A percentile compares a stretch with the other conserved stretches of the same genome.
phyloP scores from a whole-genome alignment of 37 sponge, comb jelly and placozoan genomes.

The Tethya wilhelma region DNA sequence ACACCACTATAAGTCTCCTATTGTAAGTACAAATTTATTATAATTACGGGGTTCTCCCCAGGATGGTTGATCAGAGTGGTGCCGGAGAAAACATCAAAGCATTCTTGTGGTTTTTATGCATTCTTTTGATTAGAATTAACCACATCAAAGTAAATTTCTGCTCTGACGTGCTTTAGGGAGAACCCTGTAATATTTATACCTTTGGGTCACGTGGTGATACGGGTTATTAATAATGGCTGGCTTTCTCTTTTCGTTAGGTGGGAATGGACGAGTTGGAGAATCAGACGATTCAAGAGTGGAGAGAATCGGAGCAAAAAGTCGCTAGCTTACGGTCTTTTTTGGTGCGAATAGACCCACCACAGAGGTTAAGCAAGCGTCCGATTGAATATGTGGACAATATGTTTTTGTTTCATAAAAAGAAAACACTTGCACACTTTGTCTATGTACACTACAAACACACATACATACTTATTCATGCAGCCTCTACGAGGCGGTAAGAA shows the following conservation, averaged over 20 bases:
- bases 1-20: conserved; percentile 88
- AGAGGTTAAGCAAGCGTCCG: conserved; percentile 48
- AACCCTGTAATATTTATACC: too few species aligned
- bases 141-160: too few species aligned
- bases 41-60: too few species aligned
- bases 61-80: too few species aligned
- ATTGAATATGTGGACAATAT: not conserved
- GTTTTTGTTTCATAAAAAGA: not conserved
- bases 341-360: conserved; percentile 70
- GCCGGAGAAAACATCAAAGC: too few species aligned
- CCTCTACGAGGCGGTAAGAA: conserved; percentile 79
- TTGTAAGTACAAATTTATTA: conserved; percentile 74
- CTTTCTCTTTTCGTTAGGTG: conserved; percentile 42
- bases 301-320: conserved; percentile 62
- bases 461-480: conserved; percentile 15
- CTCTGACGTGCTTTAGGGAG: too few species aligned
- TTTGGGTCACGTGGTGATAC: not conserved
- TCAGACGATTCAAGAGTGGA: conserved; percentile 87
- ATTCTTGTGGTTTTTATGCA: too few species aligned
- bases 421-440: not conserved
- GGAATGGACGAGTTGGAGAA: conserved; percentile 93
- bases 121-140: too few species aligned
- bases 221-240: not conserved
- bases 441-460: not conserved
- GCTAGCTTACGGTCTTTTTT: conserved; percentile 52